Base-by-base conservation (phyloP, 1,140 invertebrate species). In the Sipha flava region DNA sequence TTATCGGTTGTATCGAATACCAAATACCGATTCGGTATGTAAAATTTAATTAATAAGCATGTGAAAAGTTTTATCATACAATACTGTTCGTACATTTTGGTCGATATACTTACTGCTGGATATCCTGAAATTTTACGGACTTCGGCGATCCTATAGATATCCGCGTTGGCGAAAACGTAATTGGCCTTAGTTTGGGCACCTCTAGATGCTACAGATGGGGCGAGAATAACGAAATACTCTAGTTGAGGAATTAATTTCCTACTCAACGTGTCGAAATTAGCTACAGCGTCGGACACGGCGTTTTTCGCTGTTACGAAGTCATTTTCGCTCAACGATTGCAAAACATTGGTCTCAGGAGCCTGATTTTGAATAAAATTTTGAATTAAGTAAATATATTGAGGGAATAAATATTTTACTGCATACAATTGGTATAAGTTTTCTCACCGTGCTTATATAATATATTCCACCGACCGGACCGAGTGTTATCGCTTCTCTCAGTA, bases 191-290 rank as follows among this genome's bases (percentile, higher is more conserved):
- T n/a, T 16, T 23, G 26, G 23, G 47, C 73, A 29, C 73, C 73
- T 26, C 73, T 21, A 5, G 73, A 57, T 7, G 73, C 73, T 4
- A 77, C 21, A 2, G 49, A 23, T 26, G 95, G 97, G 12, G 97
- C 98, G 87, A 98, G 98, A 14, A 90, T 92, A 12, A 96, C 93
- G 84, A 98, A 98, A 86, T 95, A 94, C 82, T 97, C 94, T 72
- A 97, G 85, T 57, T 92, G 86, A 0, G 92, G 90, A 82, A 93
- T 94, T 47, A 92, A 84, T 77, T 89, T 87, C 26, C 96, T 88
- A 0, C 93, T 93, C 1, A 88, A 89, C 0, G 84, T 83, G 84
- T 98, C 95, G 45, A 97, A 84, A 84, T 92, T 88, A 52, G 91
- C 90, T 1, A 94, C 57, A 4, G 26, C 47, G 18, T 80, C 80